Evolutionary conservation across 2,888 invertebrate genomes (phyloP).

Genomic region (Ametastegia equiseti): DNA sequence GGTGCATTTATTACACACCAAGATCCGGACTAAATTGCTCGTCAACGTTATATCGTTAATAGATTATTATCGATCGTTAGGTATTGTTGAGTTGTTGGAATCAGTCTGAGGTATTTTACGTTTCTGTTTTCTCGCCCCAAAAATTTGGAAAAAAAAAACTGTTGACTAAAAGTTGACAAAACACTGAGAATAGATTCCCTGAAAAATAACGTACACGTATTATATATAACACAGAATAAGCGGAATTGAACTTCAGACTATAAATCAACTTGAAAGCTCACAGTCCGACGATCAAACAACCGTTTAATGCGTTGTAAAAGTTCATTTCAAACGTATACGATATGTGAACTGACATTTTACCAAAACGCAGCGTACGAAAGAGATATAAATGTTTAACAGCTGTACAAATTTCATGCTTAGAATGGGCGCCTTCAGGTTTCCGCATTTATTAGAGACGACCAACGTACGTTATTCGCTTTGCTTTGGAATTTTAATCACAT

Average conservation of each 20-base stretch:
- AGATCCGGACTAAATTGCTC: neutral
- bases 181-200: neutral
- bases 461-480: neutral
- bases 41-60: neutral
- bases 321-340: neutral
- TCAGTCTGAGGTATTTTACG: neutral
- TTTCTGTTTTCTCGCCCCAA: neutral
- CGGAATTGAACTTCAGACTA: neutral
- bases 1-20: conserved; percentile 13
- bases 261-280: neutral
- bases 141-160: neutral
- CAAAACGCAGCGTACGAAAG: neutral
- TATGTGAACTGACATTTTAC: neutral
- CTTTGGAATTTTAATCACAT: neutral
- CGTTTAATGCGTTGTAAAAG: conserved; percentile 12
- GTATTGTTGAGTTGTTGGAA: neutral
- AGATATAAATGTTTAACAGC: conserved; percentile 11
- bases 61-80: neutral
- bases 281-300: neutral
- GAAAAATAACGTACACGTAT: neutral
- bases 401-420: conserved; percentile 5
- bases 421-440: neutral
- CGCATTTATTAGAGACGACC: neutral
- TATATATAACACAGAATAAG: neutral
- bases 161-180: neutral